phyloP scores from a whole-genome alignment of 2,888 invertebrate species.

The Phyllotreta striolata region DNA sequence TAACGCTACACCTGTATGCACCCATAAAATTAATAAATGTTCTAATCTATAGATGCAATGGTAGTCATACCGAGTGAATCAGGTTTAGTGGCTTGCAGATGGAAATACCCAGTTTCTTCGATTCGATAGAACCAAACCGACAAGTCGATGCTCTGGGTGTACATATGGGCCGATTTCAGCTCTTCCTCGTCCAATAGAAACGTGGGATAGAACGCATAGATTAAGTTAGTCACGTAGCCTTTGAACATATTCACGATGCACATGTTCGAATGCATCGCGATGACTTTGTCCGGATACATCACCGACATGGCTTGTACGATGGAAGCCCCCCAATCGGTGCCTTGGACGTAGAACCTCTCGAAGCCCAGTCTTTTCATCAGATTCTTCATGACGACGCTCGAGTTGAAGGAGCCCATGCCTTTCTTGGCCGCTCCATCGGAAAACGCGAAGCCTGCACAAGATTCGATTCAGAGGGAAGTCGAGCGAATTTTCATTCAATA shows the following conservation, averaged over 20 bases:
- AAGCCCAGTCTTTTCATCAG: constrained; percentile 76
- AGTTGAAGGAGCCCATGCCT: constrained; percentile 68
- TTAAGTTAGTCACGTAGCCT: constrained; percentile 29
- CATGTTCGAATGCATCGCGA: constrained; percentile 68
- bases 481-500: neutral
- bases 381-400: constrained; percentile 69
- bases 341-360: constrained; percentile 74
- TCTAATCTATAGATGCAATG: neutral
- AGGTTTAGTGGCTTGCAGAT: constrained; percentile 87
- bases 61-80: constrained; percentile 78
- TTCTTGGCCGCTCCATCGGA: constrained; percentile 63
- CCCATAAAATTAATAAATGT: neutral
- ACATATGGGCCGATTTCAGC: constrained; percentile 56
- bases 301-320: constrained; percentile 70
- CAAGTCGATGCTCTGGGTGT: too few relatives aligned
- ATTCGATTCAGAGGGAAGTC: constrained; percentile 47
- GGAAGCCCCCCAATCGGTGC: constrained; percentile 83
- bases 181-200: constrained; percentile 62
- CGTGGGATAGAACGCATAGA: constrained; percentile 35
- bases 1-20: constrained; percentile 33
- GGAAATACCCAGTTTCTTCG: constrained; percentile 71
- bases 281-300: constrained; percentile 68
- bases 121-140: constrained; percentile 58
- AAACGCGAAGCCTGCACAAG: constrained; percentile 59
- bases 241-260: constrained; percentile 46